A percentile compares a stretch with the other conserved stretches of the same genome.
Evolutionary conservation across 2,888 invertebrate species (phyloP).

Genomic region (Ecliptopera silaceata): DNA sequence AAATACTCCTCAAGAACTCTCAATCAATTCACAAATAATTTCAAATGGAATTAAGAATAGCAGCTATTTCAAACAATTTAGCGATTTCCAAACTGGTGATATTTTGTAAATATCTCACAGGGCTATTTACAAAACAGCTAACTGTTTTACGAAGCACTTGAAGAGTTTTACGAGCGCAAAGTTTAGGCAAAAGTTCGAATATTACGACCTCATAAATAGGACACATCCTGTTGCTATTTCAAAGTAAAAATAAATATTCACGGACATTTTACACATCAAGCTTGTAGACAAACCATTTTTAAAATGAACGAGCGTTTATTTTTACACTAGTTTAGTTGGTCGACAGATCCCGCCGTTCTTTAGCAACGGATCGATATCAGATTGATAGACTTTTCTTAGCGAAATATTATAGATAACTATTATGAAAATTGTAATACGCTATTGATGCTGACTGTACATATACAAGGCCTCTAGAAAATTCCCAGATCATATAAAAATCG

Average conservation of each 20-base stretch:
- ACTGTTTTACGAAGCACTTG: constrained; percentile 43
- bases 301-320: too few relatives aligned
- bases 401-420: neutral
- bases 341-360: too few relatives aligned
- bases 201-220: constrained; percentile 42
- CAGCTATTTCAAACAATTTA: constrained; percentile 27
- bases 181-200: constrained; percentile 44
- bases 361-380: too few relatives aligned
- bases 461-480: constrained; percentile 18
- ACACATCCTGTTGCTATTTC: constrained; percentile 52
- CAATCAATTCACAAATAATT: neutral
- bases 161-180: constrained; percentile 52
- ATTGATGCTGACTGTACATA: too few relatives aligned
- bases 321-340: too few relatives aligned
- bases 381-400: too few relatives aligned
- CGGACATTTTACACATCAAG: too few relatives aligned
- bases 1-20: constrained; percentile 6
- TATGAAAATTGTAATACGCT: too few relatives aligned
- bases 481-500: constrained; percentile 31
- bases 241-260: constrained; percentile 45
- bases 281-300: too few relatives aligned
- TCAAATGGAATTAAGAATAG: constrained; percentile 1
- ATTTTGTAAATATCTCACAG: constrained; percentile 68
- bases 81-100: constrained; percentile 52
- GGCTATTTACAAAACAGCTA: constrained; percentile 57